Evolutionary conservation across 2,888 invertebrate genomes (phyloP).

Genomic region (Cosmopolites sordidus): DNA sequence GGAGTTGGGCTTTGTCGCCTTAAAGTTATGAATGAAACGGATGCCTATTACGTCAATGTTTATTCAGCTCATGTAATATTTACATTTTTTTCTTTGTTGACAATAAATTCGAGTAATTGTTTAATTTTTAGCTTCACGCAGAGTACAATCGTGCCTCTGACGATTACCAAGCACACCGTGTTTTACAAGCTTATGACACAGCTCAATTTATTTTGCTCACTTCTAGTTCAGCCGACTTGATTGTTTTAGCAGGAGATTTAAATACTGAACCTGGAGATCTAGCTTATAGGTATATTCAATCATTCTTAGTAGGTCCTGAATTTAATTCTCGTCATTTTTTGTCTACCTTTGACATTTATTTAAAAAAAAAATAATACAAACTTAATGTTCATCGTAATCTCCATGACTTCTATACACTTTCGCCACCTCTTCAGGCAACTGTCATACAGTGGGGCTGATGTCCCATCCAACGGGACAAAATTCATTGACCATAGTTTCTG

Average conservation of each 20-base stretch:
- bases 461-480: too few species aligned
- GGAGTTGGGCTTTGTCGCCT: constrained; percentile 82
- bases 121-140: constrained; percentile 76
- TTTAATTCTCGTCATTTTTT: too few species aligned
- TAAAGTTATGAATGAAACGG: constrained; percentile 60
- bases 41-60: constrained; percentile 70
- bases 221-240: constrained; percentile 70
- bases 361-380: too few species aligned
- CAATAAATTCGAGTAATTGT: not conserved
- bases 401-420: too few species aligned
- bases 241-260: constrained; percentile 89
- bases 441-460: too few species aligned
- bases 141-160: constrained; percentile 83
- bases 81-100: not conserved
- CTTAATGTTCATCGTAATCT: too few species aligned
- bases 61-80: constrained; percentile 87
- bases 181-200: constrained; percentile 90
- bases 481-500: too few species aligned
- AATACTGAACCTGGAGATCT: constrained; percentile 87
- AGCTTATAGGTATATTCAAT: constrained; percentile 68
- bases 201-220: constrained; percentile 91
- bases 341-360: too few species aligned
- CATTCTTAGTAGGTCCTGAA: too few species aligned
- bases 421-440: too few species aligned
- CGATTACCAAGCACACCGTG: constrained; percentile 87